Evolutionary conservation across 2,888 invertebrate species (phyloP).

Genomic region (Patella pellucida): DNA sequence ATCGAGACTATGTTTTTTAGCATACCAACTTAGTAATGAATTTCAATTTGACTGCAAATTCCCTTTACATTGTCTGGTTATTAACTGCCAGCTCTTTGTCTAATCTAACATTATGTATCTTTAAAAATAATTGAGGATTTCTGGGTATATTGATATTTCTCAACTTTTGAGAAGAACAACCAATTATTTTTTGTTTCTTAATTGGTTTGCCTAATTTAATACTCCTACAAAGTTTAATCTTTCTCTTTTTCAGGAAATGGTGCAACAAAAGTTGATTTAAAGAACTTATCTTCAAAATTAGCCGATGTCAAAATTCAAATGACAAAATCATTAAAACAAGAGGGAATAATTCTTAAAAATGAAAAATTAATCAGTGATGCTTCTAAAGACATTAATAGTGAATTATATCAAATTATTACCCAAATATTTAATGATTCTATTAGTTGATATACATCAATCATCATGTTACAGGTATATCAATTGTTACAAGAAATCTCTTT

Average conservation of each 20-base stretch:
- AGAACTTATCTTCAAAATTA: constrained; percentile 18
- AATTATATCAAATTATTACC: constrained; percentile 38
- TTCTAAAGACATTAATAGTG: constrained; percentile 39
- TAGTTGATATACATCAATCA: not conserved
- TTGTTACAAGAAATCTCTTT: no score
- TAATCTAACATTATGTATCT: no score
- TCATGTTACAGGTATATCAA: no score
- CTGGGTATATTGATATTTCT: not conserved
- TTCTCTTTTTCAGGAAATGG: no score
- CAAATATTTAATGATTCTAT: constrained; percentile 19
- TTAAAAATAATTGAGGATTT: not conserved
- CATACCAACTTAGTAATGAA: no score
- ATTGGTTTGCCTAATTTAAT: not conserved
- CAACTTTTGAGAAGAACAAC: not conserved
- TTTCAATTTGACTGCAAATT: no score
- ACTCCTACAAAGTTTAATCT: no score
- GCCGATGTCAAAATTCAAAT: constrained; percentile 23
- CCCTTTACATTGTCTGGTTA: no score
- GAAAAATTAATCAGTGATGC: constrained; percentile 30
- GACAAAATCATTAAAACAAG: constrained; percentile 26
- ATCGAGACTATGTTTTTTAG: no score
- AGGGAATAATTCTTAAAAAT: constrained; percentile 14
- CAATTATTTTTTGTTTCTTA: not conserved
- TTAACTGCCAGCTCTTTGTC: no score
- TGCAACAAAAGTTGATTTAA: constrained; percentile 19